Percentiles rank a stretch among this genome's conserved stretches.
Conservation (phyloP, 1,140 invertebrate species). For the Colletes latitarsis region DNA sequence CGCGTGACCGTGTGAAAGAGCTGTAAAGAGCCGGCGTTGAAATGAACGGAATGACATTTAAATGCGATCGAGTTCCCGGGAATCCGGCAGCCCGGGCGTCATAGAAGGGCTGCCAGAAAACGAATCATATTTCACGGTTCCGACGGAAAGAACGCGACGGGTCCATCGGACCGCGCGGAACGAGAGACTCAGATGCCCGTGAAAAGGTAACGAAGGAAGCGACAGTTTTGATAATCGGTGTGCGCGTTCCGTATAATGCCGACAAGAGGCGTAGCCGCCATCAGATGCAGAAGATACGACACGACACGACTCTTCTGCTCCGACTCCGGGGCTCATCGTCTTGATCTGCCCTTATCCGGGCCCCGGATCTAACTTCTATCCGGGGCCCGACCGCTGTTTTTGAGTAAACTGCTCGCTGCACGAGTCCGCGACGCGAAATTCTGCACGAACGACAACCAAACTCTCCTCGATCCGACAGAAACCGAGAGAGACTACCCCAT, state of each 20-base stretch:
- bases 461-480: too few species aligned
- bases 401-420: conserved; percentile 15
- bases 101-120: conserved; percentile 29
- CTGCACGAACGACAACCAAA: too few species aligned
- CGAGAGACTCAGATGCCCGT: conserved; percentile 68
- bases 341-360: conserved; percentile 25
- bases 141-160: conserved; percentile 30
- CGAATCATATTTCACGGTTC: conserved; percentile 42
- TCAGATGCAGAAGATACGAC: conserved; percentile 26
- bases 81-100: conserved; percentile 19
- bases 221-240: conserved; percentile 75
- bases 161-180: conserved; percentile 36
- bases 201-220: conserved; percentile 71
- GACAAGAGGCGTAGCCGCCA: conserved; percentile 45
- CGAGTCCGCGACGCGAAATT: too few species aligned
- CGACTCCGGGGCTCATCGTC: conserved; percentile 28
- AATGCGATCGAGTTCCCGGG: conserved; percentile 30
- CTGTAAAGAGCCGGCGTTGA: conserved; percentile 18
- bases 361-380: conserved; percentile 35
- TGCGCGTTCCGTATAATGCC: conserved; percentile 62
- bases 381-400: neutral
- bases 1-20: neutral
- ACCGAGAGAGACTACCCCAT: too few species aligned
- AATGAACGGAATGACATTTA: conserved; percentile 47
- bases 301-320: conserved; percentile 37